Evolutionary conservation across 2,888 invertebrate genomes (phyloP), one percentile per base, ranked within the genome.

Genomic region (Machimus atricapillus): DNA sequence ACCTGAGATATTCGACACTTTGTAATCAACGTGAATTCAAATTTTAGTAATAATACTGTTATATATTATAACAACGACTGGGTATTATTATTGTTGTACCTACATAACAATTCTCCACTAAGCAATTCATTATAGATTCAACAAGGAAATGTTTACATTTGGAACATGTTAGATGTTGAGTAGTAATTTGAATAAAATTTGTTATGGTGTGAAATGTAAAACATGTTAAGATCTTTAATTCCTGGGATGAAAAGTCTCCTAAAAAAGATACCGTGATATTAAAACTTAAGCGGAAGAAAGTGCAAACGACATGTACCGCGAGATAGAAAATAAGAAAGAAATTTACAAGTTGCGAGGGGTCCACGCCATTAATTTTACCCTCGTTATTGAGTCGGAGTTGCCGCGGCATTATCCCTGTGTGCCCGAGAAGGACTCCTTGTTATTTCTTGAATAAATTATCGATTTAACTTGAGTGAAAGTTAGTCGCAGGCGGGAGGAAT

Each of bases 311-410:
- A 74, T 73, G 19, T 73, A 73, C 77, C 46, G 46, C 58, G 19
- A 86, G 34, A 76, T 76, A 16, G 37, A 76, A 74, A 37, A 76
- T 37, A 76, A 56, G 37, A 66, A 86, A 81, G 85, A 86, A 86
- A 56, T 82, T 81, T 81, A 81, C 86, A 74, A 77, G 23, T 27
- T 74, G 74, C n/a, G 43, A 78, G 78, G 37, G 83, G 86, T 78
- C 77, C 78, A 78, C 88, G 87, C 88, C 88, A 88, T 88, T 88
- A 88, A 88, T 87, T 87, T 87, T 43, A 88, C 88, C 88, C 88
- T 88, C 87, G 88, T 88, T 87, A 88, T 86, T 87, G 79, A 85
- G 76, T 82, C 74, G 87, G 46, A 86, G 78, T 86, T 88, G 85
- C 74, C 85, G 86, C 81, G 85, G 78, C 58, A 37, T 37, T 81